These are phyloP conservation scores for Lota lota DNA, from an alignment of 2,113 vertebrate species.

Conservation along the genomic window DNA sequence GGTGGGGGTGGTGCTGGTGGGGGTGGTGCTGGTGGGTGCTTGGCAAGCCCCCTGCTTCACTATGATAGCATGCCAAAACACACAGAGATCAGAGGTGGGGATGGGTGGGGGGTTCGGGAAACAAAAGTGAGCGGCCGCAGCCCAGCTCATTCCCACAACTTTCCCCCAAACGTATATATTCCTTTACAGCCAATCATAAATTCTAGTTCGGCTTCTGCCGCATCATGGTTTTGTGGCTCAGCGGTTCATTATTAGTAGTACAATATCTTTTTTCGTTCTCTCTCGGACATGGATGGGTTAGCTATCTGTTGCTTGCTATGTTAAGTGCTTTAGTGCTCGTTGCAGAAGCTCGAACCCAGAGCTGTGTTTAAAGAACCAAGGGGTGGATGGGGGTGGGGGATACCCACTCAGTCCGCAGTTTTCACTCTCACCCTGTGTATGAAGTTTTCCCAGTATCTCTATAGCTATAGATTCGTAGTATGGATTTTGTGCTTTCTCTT, in stretches of 20 bases:
- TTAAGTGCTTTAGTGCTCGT: slow-evolving; percentile 35
- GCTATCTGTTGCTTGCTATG: slow-evolving; percentile 18
- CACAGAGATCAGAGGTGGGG: slow-evolving; percentile 56
- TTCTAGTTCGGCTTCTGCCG: not conserved
- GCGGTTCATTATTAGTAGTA: slow-evolving; percentile 1
- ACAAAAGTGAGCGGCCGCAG: no score
- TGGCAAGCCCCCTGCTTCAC: slow-evolving; percentile 37
- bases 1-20: no score
- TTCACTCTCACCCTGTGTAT: slow-evolving; percentile 28
- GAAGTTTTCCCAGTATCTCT: slow-evolving; percentile 5
- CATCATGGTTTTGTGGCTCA: not conserved
- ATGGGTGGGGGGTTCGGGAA: slow-evolving; percentile 31
- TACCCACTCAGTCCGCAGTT: slow-evolving; percentile 37
- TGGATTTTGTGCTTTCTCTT: not conserved
- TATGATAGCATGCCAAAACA: slow-evolving; percentile 63
- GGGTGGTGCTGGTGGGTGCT: slow-evolving; percentile 18
- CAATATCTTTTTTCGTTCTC: slow-evolving; percentile 15
- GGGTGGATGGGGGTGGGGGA: slow-evolving; percentile 19
- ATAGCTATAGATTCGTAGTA: not conserved
- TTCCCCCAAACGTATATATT: not conserved
- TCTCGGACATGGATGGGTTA: slow-evolving; percentile 50
- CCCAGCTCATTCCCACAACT: slow-evolving; percentile 24
- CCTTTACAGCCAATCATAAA: not conserved
- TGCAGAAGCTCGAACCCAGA: slow-evolving; percentile 29
- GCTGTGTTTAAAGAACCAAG: slow-evolving; percentile 42